Percentiles rank a stretch among this genome's conserved stretches.
phyloP scores from a whole-genome alignment of 2,797 vertebrate genomes.

The Sebastolobus altivelis region DNA sequence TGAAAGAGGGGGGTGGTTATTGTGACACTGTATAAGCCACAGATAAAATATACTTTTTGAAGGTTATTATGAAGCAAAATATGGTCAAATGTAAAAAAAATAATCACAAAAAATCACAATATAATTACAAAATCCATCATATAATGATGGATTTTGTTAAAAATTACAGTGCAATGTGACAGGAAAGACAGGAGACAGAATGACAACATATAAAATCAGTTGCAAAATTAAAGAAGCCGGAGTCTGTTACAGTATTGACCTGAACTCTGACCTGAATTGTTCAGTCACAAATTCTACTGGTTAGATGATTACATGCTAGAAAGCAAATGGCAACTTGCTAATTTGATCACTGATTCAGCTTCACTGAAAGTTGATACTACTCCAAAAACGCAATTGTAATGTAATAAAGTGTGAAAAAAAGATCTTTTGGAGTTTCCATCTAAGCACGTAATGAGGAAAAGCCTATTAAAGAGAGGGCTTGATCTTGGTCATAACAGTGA shows the following conservation, averaged over 20 bases:
- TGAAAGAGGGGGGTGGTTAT: not conserved
- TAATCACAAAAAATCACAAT: not conserved
- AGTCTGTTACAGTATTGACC: not conserved
- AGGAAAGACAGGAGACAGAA: slow-evolving; percentile 3
- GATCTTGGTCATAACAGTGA: slow-evolving; percentile 20
- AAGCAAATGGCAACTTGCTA: not conserved
- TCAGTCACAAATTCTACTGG: not conserved
- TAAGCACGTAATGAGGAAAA: slow-evolving; percentile 22
- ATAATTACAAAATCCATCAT: no score
- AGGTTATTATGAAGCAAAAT: slow-evolving; percentile 5
- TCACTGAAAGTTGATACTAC: not conserved
- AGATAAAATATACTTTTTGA: not conserved
- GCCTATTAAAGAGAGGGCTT: slow-evolving; percentile 31
- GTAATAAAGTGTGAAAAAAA: slow-evolving; percentile 1
- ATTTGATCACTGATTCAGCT: slow-evolving; percentile 7
- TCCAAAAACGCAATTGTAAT: slow-evolving; percentile 25
- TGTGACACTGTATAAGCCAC: not conserved
- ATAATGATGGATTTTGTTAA: no score
- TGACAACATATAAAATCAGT: not conserved
- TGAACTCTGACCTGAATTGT: not conserved
- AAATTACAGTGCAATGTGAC: not conserved
- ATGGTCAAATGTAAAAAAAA: not conserved
- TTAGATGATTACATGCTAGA: not conserved
- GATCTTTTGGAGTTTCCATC: slow-evolving; percentile 11
- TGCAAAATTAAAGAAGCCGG: not conserved